phyloP scores from a whole-genome alignment of 1,140 invertebrate species.

The Nautilus pompilius region DNA sequence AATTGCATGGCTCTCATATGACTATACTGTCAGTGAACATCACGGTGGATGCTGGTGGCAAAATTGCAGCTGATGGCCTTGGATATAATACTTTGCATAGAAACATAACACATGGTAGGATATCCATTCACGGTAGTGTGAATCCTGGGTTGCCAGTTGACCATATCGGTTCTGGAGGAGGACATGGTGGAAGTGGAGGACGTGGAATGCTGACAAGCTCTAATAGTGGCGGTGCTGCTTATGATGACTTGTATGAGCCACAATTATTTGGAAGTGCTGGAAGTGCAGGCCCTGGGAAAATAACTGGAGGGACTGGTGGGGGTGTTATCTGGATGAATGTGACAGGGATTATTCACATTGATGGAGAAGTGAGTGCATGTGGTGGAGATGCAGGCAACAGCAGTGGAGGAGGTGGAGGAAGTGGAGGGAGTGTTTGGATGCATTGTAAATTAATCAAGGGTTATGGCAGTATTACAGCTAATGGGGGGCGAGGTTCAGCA shows the following conservation, averaged over 20 bases:
- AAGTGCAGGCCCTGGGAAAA: slow-evolving; percentile 14
- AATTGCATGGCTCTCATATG: slow-evolving; percentile 31
- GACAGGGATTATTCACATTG: slow-evolving; percentile 34
- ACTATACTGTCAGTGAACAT: slow-evolving; percentile 32
- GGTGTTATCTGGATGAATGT: slow-evolving; percentile 44
- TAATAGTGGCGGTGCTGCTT: slow-evolving; percentile 26
- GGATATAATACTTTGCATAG: slow-evolving; percentile 30
- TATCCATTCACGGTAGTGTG: slow-evolving; percentile 31
- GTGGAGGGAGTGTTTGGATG: slow-evolving; percentile 44
- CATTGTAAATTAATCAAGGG: slow-evolving; percentile 34
- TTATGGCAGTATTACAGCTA: slow-evolving; percentile 35
- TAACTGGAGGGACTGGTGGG: slow-evolving; percentile 29
- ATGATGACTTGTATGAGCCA: slow-evolving; percentile 42
- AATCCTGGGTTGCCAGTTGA: slow-evolving; percentile 27
- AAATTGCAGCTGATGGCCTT: slow-evolving; percentile 30
- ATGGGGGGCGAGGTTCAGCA: slow-evolving; percentile 28
- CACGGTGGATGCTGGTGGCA: slow-evolving; percentile 35
- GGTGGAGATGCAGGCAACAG: slow-evolving; percentile 21
- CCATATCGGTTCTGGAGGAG: slow-evolving; percentile 19
- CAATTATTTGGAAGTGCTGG: slow-evolving; percentile 33
- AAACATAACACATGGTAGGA: slow-evolving; percentile 22
- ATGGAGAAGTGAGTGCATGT: slow-evolving; percentile 37
- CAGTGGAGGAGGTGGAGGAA: slow-evolving; percentile 33
- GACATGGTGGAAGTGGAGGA: slow-evolving; percentile 34
- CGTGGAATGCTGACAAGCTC: slow-evolving; percentile 13